Percentiles rank a stretch among this genome's conserved stretches.
phyloP scores from a whole-genome alignment of 2,113 vertebrate genomes.

The Microcebus ravelobensis region DNA sequence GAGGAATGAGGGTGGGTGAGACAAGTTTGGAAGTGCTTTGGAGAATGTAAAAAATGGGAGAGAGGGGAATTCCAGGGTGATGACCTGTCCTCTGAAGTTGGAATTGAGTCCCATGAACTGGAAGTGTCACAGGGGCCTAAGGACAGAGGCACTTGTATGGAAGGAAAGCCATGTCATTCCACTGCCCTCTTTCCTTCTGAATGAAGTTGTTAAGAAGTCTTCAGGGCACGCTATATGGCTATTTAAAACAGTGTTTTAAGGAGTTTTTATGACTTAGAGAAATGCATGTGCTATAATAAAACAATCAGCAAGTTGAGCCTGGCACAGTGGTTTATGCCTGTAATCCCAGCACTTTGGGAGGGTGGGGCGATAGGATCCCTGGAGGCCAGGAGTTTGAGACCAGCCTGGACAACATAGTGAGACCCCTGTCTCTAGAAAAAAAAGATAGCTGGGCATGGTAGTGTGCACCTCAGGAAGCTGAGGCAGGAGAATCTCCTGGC shows the following conservation, averaged over 20 bases:
- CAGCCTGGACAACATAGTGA: no score
- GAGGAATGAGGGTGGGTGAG: neutral
- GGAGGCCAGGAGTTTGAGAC: no score
- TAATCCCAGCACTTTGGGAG: no score
- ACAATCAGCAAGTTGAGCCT: no score
- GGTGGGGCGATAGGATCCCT: no score
- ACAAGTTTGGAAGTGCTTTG: neutral
- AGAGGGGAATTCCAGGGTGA: neutral
- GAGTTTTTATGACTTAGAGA: neutral
- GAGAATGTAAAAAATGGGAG: neutral
- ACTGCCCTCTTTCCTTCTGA: neutral
- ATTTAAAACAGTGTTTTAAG: neutral
- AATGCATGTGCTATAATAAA: conserved; percentile 2
- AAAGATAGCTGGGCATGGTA: no score
- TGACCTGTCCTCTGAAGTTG: neutral
- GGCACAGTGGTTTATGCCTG: no score
- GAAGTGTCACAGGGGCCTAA: neutral
- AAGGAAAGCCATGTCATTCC: neutral
- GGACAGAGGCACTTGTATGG: neutral
- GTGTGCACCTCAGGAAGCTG: no score
- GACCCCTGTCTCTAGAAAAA: no score
- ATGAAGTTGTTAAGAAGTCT: neutral
- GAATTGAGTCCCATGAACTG: neutral
- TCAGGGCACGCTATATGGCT: neutral
- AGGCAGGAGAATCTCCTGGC: no score